phyloP scores from a whole-genome alignment of 2,797 vertebrate species.

The Schizopygopsis pylzovi region DNA sequence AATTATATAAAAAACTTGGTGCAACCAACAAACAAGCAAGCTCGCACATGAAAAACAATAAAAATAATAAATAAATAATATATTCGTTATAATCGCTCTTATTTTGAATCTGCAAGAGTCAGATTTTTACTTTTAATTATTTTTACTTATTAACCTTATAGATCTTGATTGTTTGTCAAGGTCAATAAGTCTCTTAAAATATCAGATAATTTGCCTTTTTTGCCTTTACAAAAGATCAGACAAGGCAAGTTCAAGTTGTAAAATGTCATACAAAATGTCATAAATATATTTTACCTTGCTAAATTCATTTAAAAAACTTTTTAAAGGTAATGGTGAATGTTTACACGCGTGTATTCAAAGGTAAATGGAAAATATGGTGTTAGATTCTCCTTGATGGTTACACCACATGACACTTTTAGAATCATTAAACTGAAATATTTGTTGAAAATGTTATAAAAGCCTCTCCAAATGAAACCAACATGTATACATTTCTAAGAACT shows the following conservation, averaged over 20 bases:
- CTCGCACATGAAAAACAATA: neutral
- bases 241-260: neutral
- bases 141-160: neutral
- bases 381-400: neutral
- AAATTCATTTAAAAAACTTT: neutral
- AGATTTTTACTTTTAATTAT: neutral
- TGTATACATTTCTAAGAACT: neutral
- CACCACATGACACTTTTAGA: neutral
- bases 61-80: neutral
- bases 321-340: neutral
- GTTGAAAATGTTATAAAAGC: neutral
- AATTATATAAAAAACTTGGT: neutral
- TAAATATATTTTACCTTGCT: neutral
- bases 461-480: neutral
- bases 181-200: neutral
- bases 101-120: neutral
- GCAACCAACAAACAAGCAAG: neutral
- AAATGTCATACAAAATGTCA: neutral
- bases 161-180: neutral
- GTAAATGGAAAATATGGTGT: constrained; percentile 1
- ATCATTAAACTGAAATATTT: constrained; percentile 17
- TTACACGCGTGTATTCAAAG: neutral
- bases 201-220: neutral
- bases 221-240: neutral
- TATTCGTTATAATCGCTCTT: neutral